Base-by-base conservation (phyloP, 2,888 invertebrate species). In the Epistrophella euchroma region DNA sequence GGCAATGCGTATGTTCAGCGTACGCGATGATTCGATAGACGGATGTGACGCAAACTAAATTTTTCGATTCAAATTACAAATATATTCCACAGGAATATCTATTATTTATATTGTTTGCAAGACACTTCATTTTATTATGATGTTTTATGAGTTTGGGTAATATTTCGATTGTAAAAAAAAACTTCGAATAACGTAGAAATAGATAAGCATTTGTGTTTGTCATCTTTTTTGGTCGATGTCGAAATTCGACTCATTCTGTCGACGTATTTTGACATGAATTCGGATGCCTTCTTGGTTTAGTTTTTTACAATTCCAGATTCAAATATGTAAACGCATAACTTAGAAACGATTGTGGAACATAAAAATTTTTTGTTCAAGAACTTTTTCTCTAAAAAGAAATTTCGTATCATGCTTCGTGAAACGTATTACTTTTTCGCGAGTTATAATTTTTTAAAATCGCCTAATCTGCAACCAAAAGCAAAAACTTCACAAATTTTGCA, bases 21-120 rank as follows among this genome's bases (percentile, higher is more conserved):
- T 1, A 52, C n/a, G 10, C 9, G 50, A 22, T 22, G 19, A 71
- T 32, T 1, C 28, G 3, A 56, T 10, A 60, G 0, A 55, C 80
- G 84, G 84, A 80, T 76, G 35, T 80, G 80, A 85, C 75, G 75
- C 4, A 66, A 75, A 72, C 76, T 32, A 64, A 4, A 60, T 43
- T 22, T 62, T 22, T 40, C 9, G 10, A 17, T 2, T 45, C 28
- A 19, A 45, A 43, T 25, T 60, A 25, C 15, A 55, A 32, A 32
- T 0, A 32, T 10, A 56, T 25, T 15, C 2, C 4, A 11, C 11
- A 17, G n/a, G 4, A 2, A 40, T 40, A 4, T 0, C 32, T 11
- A 56, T 56, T 56, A 56, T n/a, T n/a, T n/a, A n/a, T n/a, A n/a
- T 19, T 32, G 1, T 17, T 56, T 17, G 10, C 5, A 55, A 4